Percentiles rank a stretch among this genome's conserved stretches.
Conservation (phyloP, 2,888 invertebrate species). For the Stenichneumon culpator region DNA sequence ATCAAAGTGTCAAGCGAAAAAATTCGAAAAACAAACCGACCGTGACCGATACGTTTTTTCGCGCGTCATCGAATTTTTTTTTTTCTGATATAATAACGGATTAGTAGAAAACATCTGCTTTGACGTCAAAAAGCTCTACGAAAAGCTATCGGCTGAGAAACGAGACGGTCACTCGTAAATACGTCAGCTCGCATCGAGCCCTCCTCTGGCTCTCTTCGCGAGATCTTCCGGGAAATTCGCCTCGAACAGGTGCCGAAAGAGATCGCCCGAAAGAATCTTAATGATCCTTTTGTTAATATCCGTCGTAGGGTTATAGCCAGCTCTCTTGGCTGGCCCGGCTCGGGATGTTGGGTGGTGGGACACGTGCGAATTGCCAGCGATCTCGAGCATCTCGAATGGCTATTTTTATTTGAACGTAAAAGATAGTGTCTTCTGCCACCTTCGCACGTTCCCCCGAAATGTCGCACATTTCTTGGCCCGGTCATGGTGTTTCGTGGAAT, state of each 20-base stretch:
- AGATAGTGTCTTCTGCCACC: slow-evolving; percentile 3
- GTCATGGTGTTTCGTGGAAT: slow-evolving; percentile 16
- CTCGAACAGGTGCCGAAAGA: slow-evolving; percentile 11
- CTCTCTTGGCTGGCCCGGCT: background rate
- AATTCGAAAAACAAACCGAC: too few relatives aligned
- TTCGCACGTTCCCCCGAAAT: slow-evolving; percentile 20
- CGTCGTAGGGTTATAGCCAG: background rate
- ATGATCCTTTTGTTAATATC: slow-evolving; percentile 30
- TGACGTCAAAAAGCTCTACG: background rate
- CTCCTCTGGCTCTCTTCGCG: background rate
- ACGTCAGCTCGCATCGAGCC: background rate
- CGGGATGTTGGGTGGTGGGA: background rate
- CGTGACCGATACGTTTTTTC: background rate
- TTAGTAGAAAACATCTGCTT: background rate
- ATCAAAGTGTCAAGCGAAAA: too few relatives aligned
- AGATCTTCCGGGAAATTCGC: slow-evolving; percentile 4
- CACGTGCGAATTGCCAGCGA: slow-evolving; percentile 16
- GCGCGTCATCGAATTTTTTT: background rate
- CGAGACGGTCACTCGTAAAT: slow-evolving; percentile 14
- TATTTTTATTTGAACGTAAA: slow-evolving; percentile 15
- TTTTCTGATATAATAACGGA: background rate
- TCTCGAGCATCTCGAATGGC: slow-evolving; percentile 10
- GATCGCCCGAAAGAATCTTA: slow-evolving; percentile 15
- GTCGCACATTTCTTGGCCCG: slow-evolving; percentile 9
- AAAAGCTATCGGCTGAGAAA: slow-evolving; percentile 9